Percentiles rank a stretch among this genome's conserved stretches.
Conservation (phyloP, 2,113 vertebrate genomes). For the Raja brachyura region DNA sequence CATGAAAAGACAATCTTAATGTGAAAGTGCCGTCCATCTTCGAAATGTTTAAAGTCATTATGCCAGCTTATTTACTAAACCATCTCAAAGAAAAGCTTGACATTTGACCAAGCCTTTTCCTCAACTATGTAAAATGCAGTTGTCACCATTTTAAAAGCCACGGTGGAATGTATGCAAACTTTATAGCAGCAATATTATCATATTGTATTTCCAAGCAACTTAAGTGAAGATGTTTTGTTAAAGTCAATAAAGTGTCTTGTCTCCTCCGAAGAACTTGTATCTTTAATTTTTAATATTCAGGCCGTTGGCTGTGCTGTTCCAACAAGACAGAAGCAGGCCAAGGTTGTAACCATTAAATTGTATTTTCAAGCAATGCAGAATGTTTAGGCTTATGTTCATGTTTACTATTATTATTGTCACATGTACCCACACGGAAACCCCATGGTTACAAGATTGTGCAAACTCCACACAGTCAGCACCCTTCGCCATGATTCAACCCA, state of each 20-base stretch:
- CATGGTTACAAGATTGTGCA: too few relatives aligned
- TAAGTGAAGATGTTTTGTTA: background rate
- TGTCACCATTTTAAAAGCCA: slow-evolving; percentile 53
- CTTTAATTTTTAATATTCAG: too few relatives aligned
- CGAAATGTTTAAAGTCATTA: slow-evolving; percentile 57
- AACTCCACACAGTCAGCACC: too few relatives aligned
- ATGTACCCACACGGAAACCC: too few relatives aligned
- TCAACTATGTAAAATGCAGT: slow-evolving; percentile 52
- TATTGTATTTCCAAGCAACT: slow-evolving; percentile 45
- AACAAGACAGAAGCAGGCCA: background rate
- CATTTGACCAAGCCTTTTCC: slow-evolving; percentile 52
- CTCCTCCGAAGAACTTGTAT: background rate
- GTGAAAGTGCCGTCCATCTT: slow-evolving; percentile 55
- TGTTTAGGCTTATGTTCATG: background rate
- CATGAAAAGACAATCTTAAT: slow-evolving; percentile 51
- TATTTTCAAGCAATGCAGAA: background rate
- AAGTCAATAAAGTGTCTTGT: background rate
- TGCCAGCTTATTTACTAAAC: slow-evolving; percentile 51
- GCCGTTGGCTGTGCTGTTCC: background rate
- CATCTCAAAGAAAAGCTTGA: slow-evolving; percentile 50
- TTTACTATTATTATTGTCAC: too few relatives aligned
- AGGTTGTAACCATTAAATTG: background rate
- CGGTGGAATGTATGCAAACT: slow-evolving; percentile 55
- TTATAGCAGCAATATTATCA: slow-evolving; percentile 50
- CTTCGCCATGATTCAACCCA: too few relatives aligned